Base-by-base conservation (phyloP, 2,888 invertebrate species). In the Hydrotaea cyrtoneurina region DNA sequence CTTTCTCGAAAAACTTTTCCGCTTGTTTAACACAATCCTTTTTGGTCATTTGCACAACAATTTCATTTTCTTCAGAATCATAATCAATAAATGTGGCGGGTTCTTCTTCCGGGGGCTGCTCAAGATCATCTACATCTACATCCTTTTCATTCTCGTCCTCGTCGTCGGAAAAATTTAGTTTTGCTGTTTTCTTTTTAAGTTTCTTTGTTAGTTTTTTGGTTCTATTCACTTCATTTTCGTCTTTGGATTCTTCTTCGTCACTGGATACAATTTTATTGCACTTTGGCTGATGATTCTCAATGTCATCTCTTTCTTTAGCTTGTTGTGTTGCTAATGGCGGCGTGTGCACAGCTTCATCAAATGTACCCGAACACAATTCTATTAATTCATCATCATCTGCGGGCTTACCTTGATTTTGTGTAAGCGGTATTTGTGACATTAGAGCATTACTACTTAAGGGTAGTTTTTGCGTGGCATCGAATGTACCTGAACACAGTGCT, bases 21-120 rank as follows among this genome's bases (percentile, higher is more conserved):
- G 94, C 93, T 72, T 94, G 94, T 39, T 91, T 89, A 87, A 90
- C 78, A 87, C 91, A 88, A 57, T 91, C 91, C 31, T 89, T 89
- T 77, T 90, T 91, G 0, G 90, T 91, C 89, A 92, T 89, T 87
- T 91, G 86, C 2, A 91, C 90, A n/a, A 91, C 86, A 76, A 93
- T 94, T 93, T 97, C 97, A 92, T 97, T 97, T 92, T 97, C 97
- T 90, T 97, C 97, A 0, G 97, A 97, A 91, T 97, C 97, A 89
- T 97, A 97, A 88, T 95, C 96, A 2, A 96, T 93, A 81, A 93
- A 92, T 77, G 91, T 90, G 82, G 91, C 90, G 8, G 93, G 93
- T 1, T 93, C 91, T 50, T 93, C 93, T 17, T 89, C 88, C 2
- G 90, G 89, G 46, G 89, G 89, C 83, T 91, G 92, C n/a, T 90